Evolutionary conservation across 2,888 invertebrate species (phyloP), one percentile per base, ranked within the genome.

Genomic region (Osmoderma eremita): DNA sequence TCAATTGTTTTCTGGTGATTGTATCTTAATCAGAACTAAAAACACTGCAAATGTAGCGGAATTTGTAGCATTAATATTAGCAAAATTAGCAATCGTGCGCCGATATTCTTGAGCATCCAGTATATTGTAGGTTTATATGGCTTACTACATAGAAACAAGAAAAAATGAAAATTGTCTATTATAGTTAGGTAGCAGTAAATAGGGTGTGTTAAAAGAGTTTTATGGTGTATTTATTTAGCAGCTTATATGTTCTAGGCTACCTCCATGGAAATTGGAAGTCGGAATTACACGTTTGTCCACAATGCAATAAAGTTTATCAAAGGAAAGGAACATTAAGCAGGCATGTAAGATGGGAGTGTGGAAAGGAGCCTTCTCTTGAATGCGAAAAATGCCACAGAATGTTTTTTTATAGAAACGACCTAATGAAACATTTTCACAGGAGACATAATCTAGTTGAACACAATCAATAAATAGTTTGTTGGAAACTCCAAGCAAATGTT

Each of bases 301-400:
- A 61, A 15, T 63, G 63, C 30, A 13, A 41, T 38, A 63, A 63
- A 42, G 51, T 24, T n/a, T 63, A 63, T 18, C 50, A 36, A 12
- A 49, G 39, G 39, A 65, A 58, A 58, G 50, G 58, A 17, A 58
- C 58, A 22, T 24, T 65, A 17, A 56, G 18, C 39, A 36, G 58
- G 39, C 65, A 65, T 17, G 15, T 56, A 13, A 41, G 65, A 17
- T 56, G 50, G 39, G 65, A 65, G 39, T 65, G 65, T 24, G 65
- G 65, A 17, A 50, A 58, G 18, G 41, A 61, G 8, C 63, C 63
- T 1, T 42, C 56, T 6, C 20, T 66, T 4, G 20, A 63, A 24
- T 69, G 69, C 48, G 53, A 48, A 20, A 64, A 42, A 6, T 67
- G 67, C 30, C 50, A 64, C 38, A 24, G 49, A 42, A 45, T 48